Evolutionary conservation across 1,140 invertebrate genomes (phyloP).

Genomic region (Homalodisca vitripennis): DNA sequence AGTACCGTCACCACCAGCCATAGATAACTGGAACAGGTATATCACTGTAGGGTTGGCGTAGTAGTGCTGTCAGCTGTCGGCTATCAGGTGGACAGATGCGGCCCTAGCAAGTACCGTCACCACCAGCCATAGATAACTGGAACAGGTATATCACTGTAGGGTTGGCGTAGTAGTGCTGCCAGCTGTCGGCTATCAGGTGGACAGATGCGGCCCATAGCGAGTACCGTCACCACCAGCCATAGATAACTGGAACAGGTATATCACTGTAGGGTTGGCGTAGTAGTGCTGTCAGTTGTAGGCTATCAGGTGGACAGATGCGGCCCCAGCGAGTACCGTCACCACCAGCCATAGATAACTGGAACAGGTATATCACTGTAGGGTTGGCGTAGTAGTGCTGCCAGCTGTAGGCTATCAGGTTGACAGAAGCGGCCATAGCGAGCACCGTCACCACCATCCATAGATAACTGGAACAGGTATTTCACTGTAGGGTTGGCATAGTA

Average conservation of each 20-base stretch:
- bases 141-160: too few relatives aligned
- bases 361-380: not conserved
- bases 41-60: not conserved
- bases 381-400: not conserved
- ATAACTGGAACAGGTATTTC: not conserved
- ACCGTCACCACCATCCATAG: not conserved
- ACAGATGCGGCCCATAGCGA: not conserved
- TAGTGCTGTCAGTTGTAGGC: conserved; percentile 55
- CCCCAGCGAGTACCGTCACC: not conserved
- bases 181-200: too few relatives aligned
- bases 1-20: conserved; percentile 50
- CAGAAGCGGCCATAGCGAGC: not conserved
- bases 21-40: conserved; percentile 48
- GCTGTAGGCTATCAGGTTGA: not conserved
- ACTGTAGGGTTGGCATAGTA: too few relatives aligned
- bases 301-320: conserved; percentile 20
- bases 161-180: too few relatives aligned
- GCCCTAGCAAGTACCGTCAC: not conserved
- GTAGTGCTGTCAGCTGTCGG: not conserved
- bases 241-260: not conserved
- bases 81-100: not conserved
- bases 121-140: not conserved
- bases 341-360: not conserved
- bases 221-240: not conserved
- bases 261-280: not conserved